Base-by-base conservation (phyloP, 2,797 vertebrate species). In the Cetoscarus ocellatus region DNA sequence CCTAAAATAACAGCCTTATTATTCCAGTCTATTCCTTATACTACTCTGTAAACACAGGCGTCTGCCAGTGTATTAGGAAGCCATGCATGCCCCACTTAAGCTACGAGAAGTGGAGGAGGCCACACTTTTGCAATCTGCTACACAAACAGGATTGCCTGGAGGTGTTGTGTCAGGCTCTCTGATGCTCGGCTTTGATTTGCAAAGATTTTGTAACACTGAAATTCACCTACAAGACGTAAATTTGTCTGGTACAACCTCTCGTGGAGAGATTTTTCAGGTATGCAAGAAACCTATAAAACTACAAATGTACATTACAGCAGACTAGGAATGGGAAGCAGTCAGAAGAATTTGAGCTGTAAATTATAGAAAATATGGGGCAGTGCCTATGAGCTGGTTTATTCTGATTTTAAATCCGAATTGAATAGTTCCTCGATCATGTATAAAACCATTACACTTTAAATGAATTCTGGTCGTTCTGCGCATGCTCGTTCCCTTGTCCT, bases 21-120 rank as follows among this genome's bases (percentile, higher is more conserved):
- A 73, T 81, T 80, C 49, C 52, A 17, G 27, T 64, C 70, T 82
- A 70, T 68, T 82, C 69, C 66, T 51, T 61, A 83, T 71, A 58
- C 61, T 40, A 13, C 61, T 70, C 67, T 49, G 61, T 64, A 74
- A 86, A 86, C 64, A 75, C 53, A 55, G 71, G 60, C 49, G 57
- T 73, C 61, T 62, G 66, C 67, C 71, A 76, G 73, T 36, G 39
- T 61, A 59, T 60, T 68, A 5, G 73, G 48, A 61, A 77, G 65
- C 69, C 71, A 49, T 51, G 52, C 44, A 38, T 60, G 72, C 11
- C 42, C 53, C 72, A 85, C 54, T 80, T 83, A 70, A 50, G 67
- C 62, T 55, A n/a, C 49, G 51, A 58, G 49, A 79, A 50, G 58
- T 45, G 61, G 18, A 70, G 50, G 63, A 62, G 70, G 71, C 47